Percentiles rank a stretch among this genome's conserved stretches.
phyloP scores from a whole-genome alignment of 2,113 vertebrate species.

The Hystrix brachyura region DNA sequence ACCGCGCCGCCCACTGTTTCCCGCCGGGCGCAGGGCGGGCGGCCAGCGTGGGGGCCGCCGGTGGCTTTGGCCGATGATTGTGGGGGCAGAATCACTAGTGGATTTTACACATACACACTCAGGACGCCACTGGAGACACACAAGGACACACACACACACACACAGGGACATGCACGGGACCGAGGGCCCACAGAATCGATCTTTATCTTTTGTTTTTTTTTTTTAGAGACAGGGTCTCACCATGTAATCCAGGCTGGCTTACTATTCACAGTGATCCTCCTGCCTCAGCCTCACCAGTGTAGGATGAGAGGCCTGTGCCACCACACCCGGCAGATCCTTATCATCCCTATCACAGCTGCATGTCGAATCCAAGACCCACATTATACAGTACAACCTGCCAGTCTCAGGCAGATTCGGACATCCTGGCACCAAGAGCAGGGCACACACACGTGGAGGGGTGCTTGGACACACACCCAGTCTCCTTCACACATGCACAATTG shows the following conservation, averaged over 20 bases:
- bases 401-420: not conserved
- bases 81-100: rapidly evolving
- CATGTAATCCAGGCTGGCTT: not conserved
- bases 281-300: not conserved
- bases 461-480: not conserved
- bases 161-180: not conserved
- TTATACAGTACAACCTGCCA: too few species aligned
- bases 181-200: not conserved
- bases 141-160: not conserved
- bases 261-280: not conserved
- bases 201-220: not conserved
- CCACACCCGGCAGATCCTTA: not conserved
- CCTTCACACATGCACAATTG: rapidly evolving
- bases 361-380: not conserved
- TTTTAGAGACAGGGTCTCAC: not conserved
- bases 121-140: not conserved
- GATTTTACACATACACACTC: not conserved
- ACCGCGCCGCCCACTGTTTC: not conserved
- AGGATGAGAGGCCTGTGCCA: not conserved
- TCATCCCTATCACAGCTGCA: not conserved
- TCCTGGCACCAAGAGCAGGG: not conserved
- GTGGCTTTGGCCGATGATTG: not conserved
- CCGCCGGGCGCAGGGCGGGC: not conserved
- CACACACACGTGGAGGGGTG: not conserved
- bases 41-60: not conserved